phyloP scores from a whole-genome alignment of 2,888 invertebrate genomes.

The Lymantria dispar region DNA sequence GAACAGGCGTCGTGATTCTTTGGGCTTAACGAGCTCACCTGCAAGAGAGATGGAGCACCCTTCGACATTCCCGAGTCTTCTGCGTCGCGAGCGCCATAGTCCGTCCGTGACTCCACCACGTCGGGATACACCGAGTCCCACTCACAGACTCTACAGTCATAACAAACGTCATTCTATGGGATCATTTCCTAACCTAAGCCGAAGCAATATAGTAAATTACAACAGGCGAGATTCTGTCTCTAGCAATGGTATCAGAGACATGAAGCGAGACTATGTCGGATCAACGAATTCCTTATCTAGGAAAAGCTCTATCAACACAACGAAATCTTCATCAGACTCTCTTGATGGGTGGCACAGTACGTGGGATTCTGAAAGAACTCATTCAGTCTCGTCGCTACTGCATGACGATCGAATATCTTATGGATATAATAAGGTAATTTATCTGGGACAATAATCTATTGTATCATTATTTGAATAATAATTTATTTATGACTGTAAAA shows the following conservation, averaged over 20 bases:
- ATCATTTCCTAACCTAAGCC: slow-evolving; percentile 66
- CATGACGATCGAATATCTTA: slow-evolving; percentile 79
- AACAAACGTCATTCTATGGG: slow-evolving; percentile 73
- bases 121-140: slow-evolving; percentile 75
- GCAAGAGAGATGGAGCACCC: slow-evolving; percentile 86
- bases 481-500: too few species aligned
- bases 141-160: slow-evolving; percentile 55
- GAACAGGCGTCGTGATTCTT: slow-evolving; percentile 83
- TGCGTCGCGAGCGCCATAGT: slow-evolving; percentile 83
- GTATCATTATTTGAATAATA: too few species aligned
- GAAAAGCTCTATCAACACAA: slow-evolving; percentile 76
- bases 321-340: slow-evolving; percentile 86
- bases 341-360: slow-evolving; percentile 86
- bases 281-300: slow-evolving; percentile 70
- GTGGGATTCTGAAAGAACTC: slow-evolving; percentile 86
- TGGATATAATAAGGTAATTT: slow-evolving; percentile 68
- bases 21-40: slow-evolving; percentile 81
- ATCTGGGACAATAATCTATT: slow-evolving; percentile 12
- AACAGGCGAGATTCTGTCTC: slow-evolving; percentile 69
- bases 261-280: slow-evolving; percentile 80
- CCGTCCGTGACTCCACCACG: slow-evolving; percentile 73
- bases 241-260: slow-evolving; percentile 66
- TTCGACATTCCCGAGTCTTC: slow-evolving; percentile 86
- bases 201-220: slow-evolving; percentile 65
- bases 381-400: slow-evolving; percentile 82